These are phyloP conservation scores for Phyllostomus hastatus DNA, from an alignment of 2,113 vertebrate species.

Conservation along the genomic window DNA sequence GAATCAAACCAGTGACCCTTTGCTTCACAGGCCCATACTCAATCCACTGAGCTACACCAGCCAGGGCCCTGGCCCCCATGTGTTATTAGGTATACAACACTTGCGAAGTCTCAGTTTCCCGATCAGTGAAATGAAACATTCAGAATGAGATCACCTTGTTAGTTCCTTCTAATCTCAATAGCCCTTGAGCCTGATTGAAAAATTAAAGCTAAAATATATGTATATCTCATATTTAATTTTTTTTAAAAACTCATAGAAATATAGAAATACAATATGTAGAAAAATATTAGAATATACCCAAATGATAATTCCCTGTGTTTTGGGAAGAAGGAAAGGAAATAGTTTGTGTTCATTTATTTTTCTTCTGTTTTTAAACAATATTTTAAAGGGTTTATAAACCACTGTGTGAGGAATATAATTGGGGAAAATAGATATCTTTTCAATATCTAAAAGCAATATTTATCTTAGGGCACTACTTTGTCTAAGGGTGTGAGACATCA, in stretches of 20 bases:
- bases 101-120: not conserved
- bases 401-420: not conserved
- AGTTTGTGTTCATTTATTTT: not conserved
- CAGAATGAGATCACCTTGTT: not conserved
- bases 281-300: not conserved
- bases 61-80: not conserved
- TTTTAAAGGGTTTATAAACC: not conserved
- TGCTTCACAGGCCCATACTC: no score
- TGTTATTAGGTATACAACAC: not conserved
- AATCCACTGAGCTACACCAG: no score
- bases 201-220: not conserved
- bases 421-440: not conserved
- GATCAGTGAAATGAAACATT: conserved; percentile 10
- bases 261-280: not conserved
- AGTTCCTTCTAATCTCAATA: not conserved
- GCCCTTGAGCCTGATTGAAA: not conserved
- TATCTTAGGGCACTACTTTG: not conserved
- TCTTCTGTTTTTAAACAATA: not conserved
- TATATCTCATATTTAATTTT: not conserved
- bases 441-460: not conserved
- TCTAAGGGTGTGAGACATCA: not conserved
- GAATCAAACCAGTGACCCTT: no score
- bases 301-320: not conserved
- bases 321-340: not conserved
- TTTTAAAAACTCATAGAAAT: not conserved